Evolutionary conservation across 2,113 vertebrate species (phyloP), one percentile per base, ranked within the genome.

Genomic region (Riparia riparia): DNA sequence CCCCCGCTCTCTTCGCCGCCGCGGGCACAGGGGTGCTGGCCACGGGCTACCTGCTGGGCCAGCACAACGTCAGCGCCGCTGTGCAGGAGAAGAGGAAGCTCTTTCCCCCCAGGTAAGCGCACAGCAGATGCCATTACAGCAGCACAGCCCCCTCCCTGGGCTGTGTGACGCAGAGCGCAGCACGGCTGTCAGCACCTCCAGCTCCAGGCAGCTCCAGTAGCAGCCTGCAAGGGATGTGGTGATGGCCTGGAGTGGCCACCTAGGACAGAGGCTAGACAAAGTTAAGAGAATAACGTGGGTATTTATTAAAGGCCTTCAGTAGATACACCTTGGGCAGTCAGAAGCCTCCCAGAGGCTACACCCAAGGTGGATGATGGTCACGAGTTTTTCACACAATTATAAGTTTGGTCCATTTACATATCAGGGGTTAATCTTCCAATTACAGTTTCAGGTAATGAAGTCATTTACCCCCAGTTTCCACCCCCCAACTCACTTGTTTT

Each of bases 41-140:
- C 57, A 98, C 98, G 0, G 98, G 98, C 26, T 99, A 98, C 97
- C 95, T 99, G 80, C 90, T 99, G 80, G 98, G 97, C 86, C 97
- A 97, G 87, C 97, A 96, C 89, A 97, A 98, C 26, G 94, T 98
- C 69, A 94, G 97, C 14, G 98, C 98, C 14, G 98, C 98, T 19
- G 96, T 98, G 9, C 97, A 97, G 22, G 98, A 98, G 32, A 98
- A 97, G 78, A 97, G 65, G 56, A 98, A 93, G 95, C 94, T 98
- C 37, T 99, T 98, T 70, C 99, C 99, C 2, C 95, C 99, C 39
- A 99, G 99, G 99, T 99, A 63, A 91, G 95, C 31, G 4, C 8
- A 24, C 15, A 10, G 7, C 32, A 58, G 47, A 14, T 6, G 16
- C 16, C 37, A 15, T 6, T 26, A 4, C 32, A 29, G 37, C 60